Evolutionary conservation across 2,888 invertebrate genomes (phyloP).

Genomic region (Lithophane semibrunnea): DNA sequence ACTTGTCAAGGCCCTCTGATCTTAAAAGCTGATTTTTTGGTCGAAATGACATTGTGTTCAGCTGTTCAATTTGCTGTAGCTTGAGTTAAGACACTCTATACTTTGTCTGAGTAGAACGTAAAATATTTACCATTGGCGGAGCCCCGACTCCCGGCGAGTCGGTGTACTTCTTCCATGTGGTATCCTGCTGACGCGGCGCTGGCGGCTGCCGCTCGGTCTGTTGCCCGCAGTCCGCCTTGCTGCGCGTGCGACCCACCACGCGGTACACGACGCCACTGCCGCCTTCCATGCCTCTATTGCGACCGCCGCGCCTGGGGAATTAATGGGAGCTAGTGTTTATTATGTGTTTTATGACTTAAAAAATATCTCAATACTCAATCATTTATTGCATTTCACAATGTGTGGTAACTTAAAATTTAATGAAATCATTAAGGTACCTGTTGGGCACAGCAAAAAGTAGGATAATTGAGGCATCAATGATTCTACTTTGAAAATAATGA

Average conservation of each 20-base stretch:
- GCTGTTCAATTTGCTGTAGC: not conserved
- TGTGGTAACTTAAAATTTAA: no score
- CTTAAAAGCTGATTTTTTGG: no score
- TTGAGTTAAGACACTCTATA: not conserved
- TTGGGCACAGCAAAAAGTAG: no score
- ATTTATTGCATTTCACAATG: no score
- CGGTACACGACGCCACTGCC: constrained; percentile 90
- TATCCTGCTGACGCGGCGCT: constrained; percentile 82
- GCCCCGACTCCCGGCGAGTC: constrained; percentile 92
- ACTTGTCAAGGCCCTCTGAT: no score
- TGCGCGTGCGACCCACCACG: constrained; percentile 87
- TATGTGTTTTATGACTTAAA: no score
- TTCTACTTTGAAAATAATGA: no score
- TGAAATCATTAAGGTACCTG: no score
- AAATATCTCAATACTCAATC: no score
- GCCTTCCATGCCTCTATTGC: constrained; percentile 90
- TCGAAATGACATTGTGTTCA: not conserved
- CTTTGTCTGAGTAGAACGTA: constrained; percentile 51
- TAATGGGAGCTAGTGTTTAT: not conserved
- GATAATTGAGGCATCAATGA: no score
- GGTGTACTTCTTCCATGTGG: constrained; percentile 92
- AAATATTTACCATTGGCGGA: constrained; percentile 82
- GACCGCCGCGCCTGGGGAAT: constrained; percentile 88
- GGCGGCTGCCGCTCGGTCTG: constrained; percentile 87
- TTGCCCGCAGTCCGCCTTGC: constrained; percentile 88